Evolutionary conservation across 2,888 invertebrate genomes (phyloP), one percentile per base, ranked within the genome.

Genomic region (Trichopoda pennipes): DNA sequence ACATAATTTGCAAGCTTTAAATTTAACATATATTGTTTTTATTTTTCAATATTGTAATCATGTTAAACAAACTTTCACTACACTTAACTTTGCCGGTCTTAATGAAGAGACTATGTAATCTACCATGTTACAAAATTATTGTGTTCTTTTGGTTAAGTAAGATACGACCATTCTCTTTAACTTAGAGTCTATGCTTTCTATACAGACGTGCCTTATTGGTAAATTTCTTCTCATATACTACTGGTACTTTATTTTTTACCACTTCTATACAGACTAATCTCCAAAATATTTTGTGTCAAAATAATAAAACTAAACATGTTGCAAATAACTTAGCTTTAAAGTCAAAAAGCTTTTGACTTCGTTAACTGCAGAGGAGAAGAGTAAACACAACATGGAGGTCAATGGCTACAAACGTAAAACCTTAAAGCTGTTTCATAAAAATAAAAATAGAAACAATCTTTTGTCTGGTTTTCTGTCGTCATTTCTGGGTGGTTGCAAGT

Each of bases 281-380:
- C 17, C 19, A 56, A 63, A 47, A 60, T 69, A 53, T 49, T 47
- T 58, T 47, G 28, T 63, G 56, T 63, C 38, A 64, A 58, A 79
- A 51, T 63, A 47, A 58, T 44, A 47, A 76, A 81, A 77, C 63
- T 73, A 73, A 81, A 77, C 68, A 58, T 77, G 56, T 73, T 73
- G 49, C 73, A 77, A 73, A 19, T 56, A 77, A n/a, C 44, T 80
- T 72, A 80, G 60, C 80, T 66, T 56, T 61, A 72, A 69, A 58
- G 73, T 69, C 77, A 63, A 58, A 63, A 23, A 42, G 63, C 47
- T 69, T 69, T 56, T 55, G 32, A 28, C 8, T 53, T 68, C 44
- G n/a, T 49, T 23, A 47, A 19, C 10, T 47, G 21, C n/a, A 60
- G 14, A 9, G 23, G n/a, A 10, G n/a, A 47, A 17, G 17, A 7